Conservation (phyloP, 2,113 vertebrate genomes). For the Siniperca knerii region DNA sequence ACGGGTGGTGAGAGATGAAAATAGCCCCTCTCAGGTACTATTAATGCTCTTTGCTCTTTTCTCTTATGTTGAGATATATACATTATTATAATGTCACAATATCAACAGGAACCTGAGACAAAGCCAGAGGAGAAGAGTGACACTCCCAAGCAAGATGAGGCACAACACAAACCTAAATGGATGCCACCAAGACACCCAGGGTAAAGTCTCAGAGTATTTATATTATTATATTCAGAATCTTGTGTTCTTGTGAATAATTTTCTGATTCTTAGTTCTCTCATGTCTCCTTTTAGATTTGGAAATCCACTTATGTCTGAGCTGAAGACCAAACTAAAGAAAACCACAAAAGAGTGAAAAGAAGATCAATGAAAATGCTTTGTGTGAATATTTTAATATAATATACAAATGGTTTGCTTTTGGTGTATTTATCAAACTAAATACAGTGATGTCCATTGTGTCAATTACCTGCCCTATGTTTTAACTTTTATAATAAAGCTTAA, state of each 20-base stretch:
- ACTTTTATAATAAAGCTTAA: constrained; percentile 55
- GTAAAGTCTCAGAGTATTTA: constrained; percentile 55
- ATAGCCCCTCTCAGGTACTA: constrained; percentile 54
- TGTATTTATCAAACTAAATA: constrained; percentile 32
- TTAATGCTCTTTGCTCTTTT: neutral
- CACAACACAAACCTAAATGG: constrained; percentile 75
- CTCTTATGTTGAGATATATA: neutral
- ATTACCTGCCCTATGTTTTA: neutral
- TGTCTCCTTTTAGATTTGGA: constrained; percentile 75
- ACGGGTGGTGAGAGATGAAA: constrained; percentile 44
- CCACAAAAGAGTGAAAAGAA: constrained; percentile 70
- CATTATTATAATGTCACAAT: neutral
- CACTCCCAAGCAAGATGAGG: constrained; percentile 47
- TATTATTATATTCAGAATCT: neutral
- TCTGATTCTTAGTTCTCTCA: constrained; percentile 9
- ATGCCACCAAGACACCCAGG: constrained; percentile 79
- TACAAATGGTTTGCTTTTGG: constrained; percentile 14
- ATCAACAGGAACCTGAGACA: constrained; percentile 60
- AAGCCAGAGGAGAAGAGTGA: constrained; percentile 49
- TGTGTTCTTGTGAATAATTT: neutral
- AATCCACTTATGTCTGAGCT: constrained; percentile 84
- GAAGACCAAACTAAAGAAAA: constrained; percentile 84
- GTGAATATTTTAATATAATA: constrained; percentile 30
- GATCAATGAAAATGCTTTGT: neutral
- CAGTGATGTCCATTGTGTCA: neutral